Conservation (phyloP, 2,797 vertebrate species). For the Okamejei kenojei region DNA sequence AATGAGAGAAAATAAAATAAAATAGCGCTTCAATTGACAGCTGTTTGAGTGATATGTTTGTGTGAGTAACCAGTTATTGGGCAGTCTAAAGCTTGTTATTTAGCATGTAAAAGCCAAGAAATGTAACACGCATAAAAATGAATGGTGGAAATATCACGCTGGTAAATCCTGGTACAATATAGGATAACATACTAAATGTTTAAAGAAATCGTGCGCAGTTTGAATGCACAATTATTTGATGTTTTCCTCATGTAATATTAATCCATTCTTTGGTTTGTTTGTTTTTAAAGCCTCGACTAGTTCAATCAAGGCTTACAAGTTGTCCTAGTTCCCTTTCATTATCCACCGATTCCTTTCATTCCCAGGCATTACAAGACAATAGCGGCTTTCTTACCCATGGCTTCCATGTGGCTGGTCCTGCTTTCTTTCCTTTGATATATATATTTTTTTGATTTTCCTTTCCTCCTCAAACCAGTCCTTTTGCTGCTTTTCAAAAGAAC, state of each 20-base stretch:
- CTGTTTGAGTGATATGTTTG: not conserved
- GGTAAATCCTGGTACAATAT: not conserved
- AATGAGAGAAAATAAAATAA: constrained; percentile 7
- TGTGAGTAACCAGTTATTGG: not conserved
- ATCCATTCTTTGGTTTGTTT: not conserved
- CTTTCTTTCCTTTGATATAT: not conserved
- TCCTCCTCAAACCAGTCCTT: not conserved
- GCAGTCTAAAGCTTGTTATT: not conserved
- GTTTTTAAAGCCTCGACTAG: not conserved
- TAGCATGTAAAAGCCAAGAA: not conserved
- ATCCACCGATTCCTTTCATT: not conserved
- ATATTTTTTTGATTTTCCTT: not conserved
- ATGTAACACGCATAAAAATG: not conserved
- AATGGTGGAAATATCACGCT: not conserved
- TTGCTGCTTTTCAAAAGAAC: not conserved
- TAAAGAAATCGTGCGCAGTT: not conserved
- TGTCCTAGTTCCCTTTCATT: not conserved
- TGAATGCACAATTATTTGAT: not conserved
- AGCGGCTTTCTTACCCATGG: too few relatives aligned
- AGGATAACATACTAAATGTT: too few relatives aligned
- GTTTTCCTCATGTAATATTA: not conserved
- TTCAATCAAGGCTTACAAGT: not conserved
- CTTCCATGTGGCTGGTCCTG: too few relatives aligned
- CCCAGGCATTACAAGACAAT: too few relatives aligned
- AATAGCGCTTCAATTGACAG: not conserved